These are phyloP conservation scores for Candidula unifasciata DNA, from an alignment of 2,888 invertebrate species.

Conservation along the genomic window DNA sequence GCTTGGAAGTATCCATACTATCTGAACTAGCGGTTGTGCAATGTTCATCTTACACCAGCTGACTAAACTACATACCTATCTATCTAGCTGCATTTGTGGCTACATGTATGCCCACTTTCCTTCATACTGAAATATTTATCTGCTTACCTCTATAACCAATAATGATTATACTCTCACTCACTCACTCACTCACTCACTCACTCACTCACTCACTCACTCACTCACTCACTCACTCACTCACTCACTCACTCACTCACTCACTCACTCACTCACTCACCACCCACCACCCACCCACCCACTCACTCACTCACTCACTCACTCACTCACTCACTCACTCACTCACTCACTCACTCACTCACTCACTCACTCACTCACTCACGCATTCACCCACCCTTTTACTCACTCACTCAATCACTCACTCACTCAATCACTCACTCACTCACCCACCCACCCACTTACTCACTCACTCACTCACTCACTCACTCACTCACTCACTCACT, in stretches of 20 bases:
- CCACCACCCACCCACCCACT: not conserved
- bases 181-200: not conserved
- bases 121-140: too few relatives aligned
- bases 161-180: too few relatives aligned
- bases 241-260: not conserved
- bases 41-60: too few relatives aligned
- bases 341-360: not conserved
- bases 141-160: too few relatives aligned
- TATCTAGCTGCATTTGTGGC: too few relatives aligned
- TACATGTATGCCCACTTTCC: too few relatives aligned
- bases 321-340: not conserved
- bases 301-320: not conserved
- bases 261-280: not conserved
- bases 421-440: not conserved
- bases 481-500: not conserved
- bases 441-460: not conserved
- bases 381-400: not conserved
- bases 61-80: too few relatives aligned
- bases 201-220: not conserved
- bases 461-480: not conserved
- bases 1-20: too few relatives aligned
- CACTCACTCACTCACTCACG: not conserved
- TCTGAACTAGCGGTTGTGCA: too few relatives aligned
- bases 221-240: not conserved
- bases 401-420: slow-evolving; percentile 20